A percentile compares a stretch with the other conserved stretches of the same genome.
These are phyloP conservation scores for Acanthoscelides obtectus DNA, from an alignment of 2,888 invertebrate genomes.

Conservation along the genomic window DNA sequence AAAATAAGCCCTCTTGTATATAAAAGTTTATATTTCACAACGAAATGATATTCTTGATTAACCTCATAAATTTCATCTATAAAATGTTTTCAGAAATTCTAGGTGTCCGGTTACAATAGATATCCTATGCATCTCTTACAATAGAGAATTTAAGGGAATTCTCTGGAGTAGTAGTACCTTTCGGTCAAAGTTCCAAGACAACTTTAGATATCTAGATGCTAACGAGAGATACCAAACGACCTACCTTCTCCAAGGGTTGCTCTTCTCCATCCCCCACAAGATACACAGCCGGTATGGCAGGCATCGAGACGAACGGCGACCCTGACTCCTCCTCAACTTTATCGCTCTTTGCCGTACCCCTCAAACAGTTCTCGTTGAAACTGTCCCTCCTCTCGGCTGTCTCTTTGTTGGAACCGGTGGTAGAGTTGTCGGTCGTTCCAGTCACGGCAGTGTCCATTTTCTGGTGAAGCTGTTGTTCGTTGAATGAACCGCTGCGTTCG, in stretches of 20 bases:
- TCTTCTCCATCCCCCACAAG: slow-evolving; percentile 50
- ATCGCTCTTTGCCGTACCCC: slow-evolving; percentile 32
- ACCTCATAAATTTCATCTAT: too few species aligned
- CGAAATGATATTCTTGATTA: too few species aligned
- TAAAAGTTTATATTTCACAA: too few species aligned
- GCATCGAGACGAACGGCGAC: slow-evolving; percentile 52
- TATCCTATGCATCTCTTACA: too few species aligned
- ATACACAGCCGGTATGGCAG: slow-evolving; percentile 52
- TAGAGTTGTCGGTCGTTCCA: slow-evolving; percentile 21
- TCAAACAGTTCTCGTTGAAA: slow-evolving; percentile 45
- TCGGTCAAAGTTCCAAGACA: too few species aligned
- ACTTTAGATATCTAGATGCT: too few species aligned
- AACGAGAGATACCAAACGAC: slow-evolving; percentile 4
- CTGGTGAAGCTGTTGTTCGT: slow-evolving; percentile 41
- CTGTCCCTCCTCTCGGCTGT: slow-evolving; percentile 40
- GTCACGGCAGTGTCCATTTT: slow-evolving; percentile 37
- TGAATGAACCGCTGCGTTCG: slow-evolving; percentile 44
- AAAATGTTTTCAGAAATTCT: too few species aligned
- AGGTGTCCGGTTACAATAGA: too few species aligned
- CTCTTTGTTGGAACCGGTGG: slow-evolving; percentile 6
- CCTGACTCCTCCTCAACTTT: slow-evolving; percentile 39
- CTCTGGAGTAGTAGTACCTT: too few species aligned
- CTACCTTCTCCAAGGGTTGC: slow-evolving; percentile 59
- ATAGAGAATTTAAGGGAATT: too few species aligned
- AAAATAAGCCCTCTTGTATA: too few species aligned